Base-by-base conservation (phyloP, 2,797 vertebrate species). In the Chromis chromis region DNA sequence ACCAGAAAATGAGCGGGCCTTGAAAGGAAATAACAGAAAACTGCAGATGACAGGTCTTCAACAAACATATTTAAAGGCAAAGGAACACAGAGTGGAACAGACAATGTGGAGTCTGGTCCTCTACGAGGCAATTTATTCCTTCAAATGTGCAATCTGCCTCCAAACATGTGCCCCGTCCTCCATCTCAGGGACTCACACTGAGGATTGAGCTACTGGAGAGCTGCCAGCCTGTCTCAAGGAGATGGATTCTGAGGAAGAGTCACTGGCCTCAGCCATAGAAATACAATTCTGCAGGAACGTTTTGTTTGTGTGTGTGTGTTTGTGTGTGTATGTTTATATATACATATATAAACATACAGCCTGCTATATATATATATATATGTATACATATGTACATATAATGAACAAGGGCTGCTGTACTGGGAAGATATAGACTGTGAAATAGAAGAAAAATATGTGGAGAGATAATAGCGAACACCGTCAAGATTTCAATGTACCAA, bases 81-180 rank as follows among this genome's bases (percentile, higher is more conserved):
- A 83, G 73, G 65, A 82, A 90, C 67, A 78, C 66, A 82, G 77
- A 90, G 81, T 80, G 84, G 83, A 85, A 76, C 76, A 89, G 91
- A 90, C 90, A 88, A 89, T 88, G 83, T 78, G 71, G 86, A 88
- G 88, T 86, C 87, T 91, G 91, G 74, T 90, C 76, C 66, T 89
- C 84, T 74, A 67, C 65, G 12, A 90, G 85, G 86, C 90, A 90
- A 91, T 92, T 89, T 87, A 90, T 89, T 90, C 84, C 83, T 79
- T 83, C 86, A 82, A 92, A 93, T 90, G 91, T 90, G 86, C 90
- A 93, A 92, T 92, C 84, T 92, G 91, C 86, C 81, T 86, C 76
- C 81, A 91, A 91, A 92, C 91, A 93, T 90, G 87, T 84, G 83
- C 80, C 86, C 86, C 44, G 79, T 90, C 85, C 87, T 89, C 89